phyloP scores from a whole-genome alignment of 64 coral and sea anemone genomes.

The Dendrophyllia cribrosa region DNA sequence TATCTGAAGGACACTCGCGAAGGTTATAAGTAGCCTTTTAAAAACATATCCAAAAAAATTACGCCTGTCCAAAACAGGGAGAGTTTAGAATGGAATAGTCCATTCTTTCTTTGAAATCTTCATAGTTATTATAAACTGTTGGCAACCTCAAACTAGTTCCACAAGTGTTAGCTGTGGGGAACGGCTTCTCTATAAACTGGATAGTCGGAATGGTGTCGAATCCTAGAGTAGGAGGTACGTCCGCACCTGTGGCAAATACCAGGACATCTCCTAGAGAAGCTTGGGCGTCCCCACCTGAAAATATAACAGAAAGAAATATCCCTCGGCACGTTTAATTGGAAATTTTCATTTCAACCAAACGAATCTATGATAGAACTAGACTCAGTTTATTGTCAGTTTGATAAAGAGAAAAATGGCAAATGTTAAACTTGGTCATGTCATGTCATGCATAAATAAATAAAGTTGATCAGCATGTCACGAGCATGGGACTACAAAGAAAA shows the following conservation, averaged over 20 bases:
- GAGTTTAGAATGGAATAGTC: conserved; percentile 64
- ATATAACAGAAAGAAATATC: not conserved
- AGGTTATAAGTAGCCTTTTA: too few relatives aligned
- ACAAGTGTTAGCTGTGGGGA: conserved; percentile 65
- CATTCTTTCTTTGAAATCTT: conserved; percentile 66
- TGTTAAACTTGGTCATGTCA: too few relatives aligned
- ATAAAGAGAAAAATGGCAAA: too few relatives aligned
- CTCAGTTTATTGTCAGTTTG: too few relatives aligned
- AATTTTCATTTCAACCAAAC: not conserved
- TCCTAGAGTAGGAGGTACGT: conserved; percentile 33
- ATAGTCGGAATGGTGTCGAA: conserved; percentile 54
- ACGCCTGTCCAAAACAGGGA: conserved; percentile 72
- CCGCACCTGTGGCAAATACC: conserved; percentile 61
- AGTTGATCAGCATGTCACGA: too few relatives aligned
- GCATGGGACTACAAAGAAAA: too few relatives aligned
- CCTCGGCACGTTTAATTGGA: not conserved
- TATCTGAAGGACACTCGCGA: too few relatives aligned
- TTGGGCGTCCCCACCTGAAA: conserved; percentile 54
- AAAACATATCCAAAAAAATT: not conserved
- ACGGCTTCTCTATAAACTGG: not conserved
- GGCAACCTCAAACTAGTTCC: conserved; percentile 39
- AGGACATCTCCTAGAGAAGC: conserved; percentile 61
- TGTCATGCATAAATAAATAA: too few relatives aligned
- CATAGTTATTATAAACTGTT: not conserved
- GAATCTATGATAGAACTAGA: not conserved